phyloP scores from a whole-genome alignment of 2,797 vertebrate species.

The Sparus aurata region DNA sequence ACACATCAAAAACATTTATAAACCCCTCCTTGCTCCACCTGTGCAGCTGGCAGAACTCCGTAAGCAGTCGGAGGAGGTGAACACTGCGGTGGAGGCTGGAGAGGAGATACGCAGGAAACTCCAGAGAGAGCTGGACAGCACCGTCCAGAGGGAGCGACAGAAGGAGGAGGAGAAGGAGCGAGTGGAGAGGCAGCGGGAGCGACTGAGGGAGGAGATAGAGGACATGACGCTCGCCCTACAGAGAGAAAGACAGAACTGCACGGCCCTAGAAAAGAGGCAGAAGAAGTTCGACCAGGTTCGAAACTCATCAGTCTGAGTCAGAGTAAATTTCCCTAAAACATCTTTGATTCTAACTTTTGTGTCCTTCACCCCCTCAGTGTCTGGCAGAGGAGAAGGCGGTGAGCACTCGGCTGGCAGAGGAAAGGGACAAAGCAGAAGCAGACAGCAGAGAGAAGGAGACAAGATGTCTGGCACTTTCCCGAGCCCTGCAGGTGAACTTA shows the following conservation, averaged over 20 bases:
- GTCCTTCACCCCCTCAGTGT: constrained; percentile 67
- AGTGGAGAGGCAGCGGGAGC: constrained; percentile 89
- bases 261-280: constrained; percentile 92
- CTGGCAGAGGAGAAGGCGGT: constrained; percentile 93
- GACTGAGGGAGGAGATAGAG: constrained; percentile 93
- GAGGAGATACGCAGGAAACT: constrained; percentile 90
- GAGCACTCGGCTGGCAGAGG: constrained; percentile 89
- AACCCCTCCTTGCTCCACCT: not conserved
- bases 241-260: constrained; percentile 91
- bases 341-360: constrained; percentile 4
- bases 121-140: constrained; percentile 88
- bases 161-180: constrained; percentile 89
- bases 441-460: constrained; percentile 94
- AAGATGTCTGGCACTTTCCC: constrained; percentile 85
- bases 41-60: constrained; percentile 89
- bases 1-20: not conserved
- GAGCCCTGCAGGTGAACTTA: constrained; percentile 85
- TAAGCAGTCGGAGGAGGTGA: constrained; percentile 91
- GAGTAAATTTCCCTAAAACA: not conserved
- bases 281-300: constrained; percentile 95
- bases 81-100: constrained; percentile 84
- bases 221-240: constrained; percentile 91
- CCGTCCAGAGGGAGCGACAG: constrained; percentile 87
- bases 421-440: constrained; percentile 91
- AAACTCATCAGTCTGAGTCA: not conserved